Evolutionary conservation across 37 sponge, comb jelly and placozoan genomes (phyloP), one percentile per base, ranked within the genome.

Genomic region (Eunapius fragilis): DNA sequence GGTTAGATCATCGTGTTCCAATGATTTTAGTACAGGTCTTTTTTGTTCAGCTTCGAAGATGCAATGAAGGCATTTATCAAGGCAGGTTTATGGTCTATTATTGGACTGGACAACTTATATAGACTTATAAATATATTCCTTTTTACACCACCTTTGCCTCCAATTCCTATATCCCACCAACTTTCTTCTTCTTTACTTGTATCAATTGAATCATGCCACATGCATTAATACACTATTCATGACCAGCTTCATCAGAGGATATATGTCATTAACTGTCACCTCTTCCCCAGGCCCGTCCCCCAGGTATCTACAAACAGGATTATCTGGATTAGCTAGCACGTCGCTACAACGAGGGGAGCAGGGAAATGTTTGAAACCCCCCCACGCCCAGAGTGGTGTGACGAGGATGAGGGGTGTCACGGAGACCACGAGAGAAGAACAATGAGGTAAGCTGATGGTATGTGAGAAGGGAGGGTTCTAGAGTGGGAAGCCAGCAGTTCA

Each of bases 231-330:
- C n/a, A n/a, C n/a, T n/a, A n/a, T n/a, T n/a, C n/a, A n/a, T n/a
- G n/a, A n/a, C n/a, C n/a, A n/a, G n/a, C n/a, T n/a, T n/a, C n/a
- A n/a, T n/a, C n/a, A n/a, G n/a, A n/a, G n/a, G 3, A 41, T 6
- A 41, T 41, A 6, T 3, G 41, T 41, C 6, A 9, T 3, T 41
- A 41, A 9, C 6, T 41, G 41, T 6, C 6, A 41, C 41, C 36
- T 70, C 41, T 0, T 25, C 32, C 35, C 35, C 36, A 94, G 97
- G 89, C 93, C 13, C 84, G 92, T 11, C 90, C 94, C 22, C 91
- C 94, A 47, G 98, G 96, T 22, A 96, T 94, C 27, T 94, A 96
- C 82, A 98, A 96, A 67, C 75, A 70, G 9, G 82, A 92, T 74
- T 96, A 96, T 48, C 70, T 95, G 27, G 58, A 87, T 19, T 96